These are phyloP conservation scores for Nansenia antarctica DNA, from an alignment of 2,113 vertebrate genomes.

Conservation along the genomic window DNA sequence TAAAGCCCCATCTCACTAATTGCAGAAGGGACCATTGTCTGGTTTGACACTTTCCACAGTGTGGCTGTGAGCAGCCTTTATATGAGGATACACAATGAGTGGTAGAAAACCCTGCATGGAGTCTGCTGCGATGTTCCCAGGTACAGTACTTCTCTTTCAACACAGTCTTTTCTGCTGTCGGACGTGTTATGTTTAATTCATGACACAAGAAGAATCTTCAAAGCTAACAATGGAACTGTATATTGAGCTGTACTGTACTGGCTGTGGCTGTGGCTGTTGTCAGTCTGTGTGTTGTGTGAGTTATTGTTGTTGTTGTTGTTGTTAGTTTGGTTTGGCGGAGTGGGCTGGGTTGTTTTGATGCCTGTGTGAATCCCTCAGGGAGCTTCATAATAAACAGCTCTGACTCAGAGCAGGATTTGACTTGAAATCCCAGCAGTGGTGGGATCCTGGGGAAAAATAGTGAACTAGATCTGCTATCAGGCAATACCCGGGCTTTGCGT, in stretches of 20 bases:
- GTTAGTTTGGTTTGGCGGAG: constrained; percentile 29
- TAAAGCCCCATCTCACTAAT: constrained; percentile 42
- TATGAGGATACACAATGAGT: not conserved
- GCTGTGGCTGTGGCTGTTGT: constrained; percentile 22
- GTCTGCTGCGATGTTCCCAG: constrained; percentile 39
- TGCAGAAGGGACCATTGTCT: constrained; percentile 22
- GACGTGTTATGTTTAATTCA: constrained; percentile 57
- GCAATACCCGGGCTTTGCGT: not conserved
- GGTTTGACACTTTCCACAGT: constrained; percentile 1
- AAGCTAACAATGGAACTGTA: constrained; percentile 29
- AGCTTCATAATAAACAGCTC: constrained; percentile 35
- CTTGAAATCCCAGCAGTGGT: constrained; percentile 27
- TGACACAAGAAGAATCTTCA: constrained; percentile 58
- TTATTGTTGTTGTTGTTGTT: constrained; percentile 29
- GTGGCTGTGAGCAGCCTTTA: constrained; percentile 7
- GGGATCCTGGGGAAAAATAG: constrained; percentile 17
- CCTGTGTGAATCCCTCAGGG: constrained; percentile 43
- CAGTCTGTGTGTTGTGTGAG: constrained; percentile 25
- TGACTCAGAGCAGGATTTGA: constrained; percentile 41
- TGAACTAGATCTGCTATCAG: constrained; percentile 5
- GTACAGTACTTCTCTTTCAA: constrained; percentile 24
- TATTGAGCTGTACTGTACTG: no score
- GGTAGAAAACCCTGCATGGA: constrained; percentile 9
- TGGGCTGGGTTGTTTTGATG: constrained; percentile 30
- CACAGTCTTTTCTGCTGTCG: constrained; percentile 6